Conservation (phyloP, 2,797 vertebrate species). For the Chrysocyon brachyurus region DNA sequence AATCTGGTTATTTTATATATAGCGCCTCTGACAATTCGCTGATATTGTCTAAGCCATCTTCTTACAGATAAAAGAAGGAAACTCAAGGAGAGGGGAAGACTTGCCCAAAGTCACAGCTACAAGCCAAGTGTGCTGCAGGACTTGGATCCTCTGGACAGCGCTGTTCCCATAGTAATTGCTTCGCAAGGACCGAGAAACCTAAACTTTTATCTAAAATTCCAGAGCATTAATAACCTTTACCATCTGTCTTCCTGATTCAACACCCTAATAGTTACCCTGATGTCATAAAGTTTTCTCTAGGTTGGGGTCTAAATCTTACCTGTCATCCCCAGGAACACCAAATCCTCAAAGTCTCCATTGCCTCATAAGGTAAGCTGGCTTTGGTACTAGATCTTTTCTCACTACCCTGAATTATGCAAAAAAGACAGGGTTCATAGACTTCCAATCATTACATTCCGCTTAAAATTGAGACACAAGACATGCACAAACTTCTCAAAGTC, state of each 20-base stretch:
- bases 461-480: neutral
- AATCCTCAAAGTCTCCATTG: neutral
- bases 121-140: neutral
- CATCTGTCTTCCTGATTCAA: neutral
- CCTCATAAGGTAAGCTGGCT: neutral
- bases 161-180: neutral
- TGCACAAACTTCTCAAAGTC: constrained; percentile 24
- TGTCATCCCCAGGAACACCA: neutral
- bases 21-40: neutral
- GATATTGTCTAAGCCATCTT: neutral
- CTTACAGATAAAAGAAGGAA: neutral
- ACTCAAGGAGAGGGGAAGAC: neutral
- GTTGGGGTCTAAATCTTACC: neutral
- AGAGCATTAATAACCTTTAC: neutral
- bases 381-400: neutral
- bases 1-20: neutral
- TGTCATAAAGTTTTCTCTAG: neutral
- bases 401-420: neutral
- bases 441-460: neutral
- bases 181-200: neutral
- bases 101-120: neutral
- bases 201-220: neutral
- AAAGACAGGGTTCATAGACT: neutral
- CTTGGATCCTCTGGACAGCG: neutral
- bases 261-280: neutral